phyloP scores from a whole-genome alignment of 1,140 invertebrate species.

The Papilio glaucus region DNA sequence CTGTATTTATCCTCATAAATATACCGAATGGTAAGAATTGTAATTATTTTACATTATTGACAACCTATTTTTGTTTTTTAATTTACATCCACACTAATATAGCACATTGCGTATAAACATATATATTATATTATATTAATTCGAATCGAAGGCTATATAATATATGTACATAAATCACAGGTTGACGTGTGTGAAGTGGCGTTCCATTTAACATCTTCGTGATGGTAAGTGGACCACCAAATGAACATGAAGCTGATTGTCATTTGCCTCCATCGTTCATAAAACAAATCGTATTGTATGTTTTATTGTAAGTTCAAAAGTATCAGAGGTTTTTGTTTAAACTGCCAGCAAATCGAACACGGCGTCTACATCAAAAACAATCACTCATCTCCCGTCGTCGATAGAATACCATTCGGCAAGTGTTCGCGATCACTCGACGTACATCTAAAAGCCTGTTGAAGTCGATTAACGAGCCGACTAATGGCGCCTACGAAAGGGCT shows the following conservation, averaged over 20 bases:
- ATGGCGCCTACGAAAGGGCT: slow-evolving; percentile 26
- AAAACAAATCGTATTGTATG: background rate
- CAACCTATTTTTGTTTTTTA: too few species aligned
- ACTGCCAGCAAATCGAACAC: background rate
- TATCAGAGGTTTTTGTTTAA: background rate
- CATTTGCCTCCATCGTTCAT: too few species aligned
- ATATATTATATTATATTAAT: too few species aligned
- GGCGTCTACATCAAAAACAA: slow-evolving; percentile 4
- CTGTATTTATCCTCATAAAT: background rate
- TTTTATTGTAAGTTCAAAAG: background rate
- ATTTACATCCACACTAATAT: too few species aligned
- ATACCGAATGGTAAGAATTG: background rate
- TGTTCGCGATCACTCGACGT: background rate
- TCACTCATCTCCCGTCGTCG: background rate
- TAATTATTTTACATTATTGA: too few species aligned
- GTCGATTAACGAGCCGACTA: slow-evolving; percentile 33
- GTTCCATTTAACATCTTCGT: too few species aligned
- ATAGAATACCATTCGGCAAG: background rate
- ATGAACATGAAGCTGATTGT: too few species aligned
- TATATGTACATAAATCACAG: too few species aligned
- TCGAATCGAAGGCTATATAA: too few species aligned
- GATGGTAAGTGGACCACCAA: too few species aligned
- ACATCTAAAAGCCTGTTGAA: slow-evolving; percentile 25
- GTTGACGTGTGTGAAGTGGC: too few species aligned
- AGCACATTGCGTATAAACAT: too few species aligned